phyloP scores from a whole-genome alignment of 2,797 vertebrate genomes.

The Bradypodion ventrale region DNA sequence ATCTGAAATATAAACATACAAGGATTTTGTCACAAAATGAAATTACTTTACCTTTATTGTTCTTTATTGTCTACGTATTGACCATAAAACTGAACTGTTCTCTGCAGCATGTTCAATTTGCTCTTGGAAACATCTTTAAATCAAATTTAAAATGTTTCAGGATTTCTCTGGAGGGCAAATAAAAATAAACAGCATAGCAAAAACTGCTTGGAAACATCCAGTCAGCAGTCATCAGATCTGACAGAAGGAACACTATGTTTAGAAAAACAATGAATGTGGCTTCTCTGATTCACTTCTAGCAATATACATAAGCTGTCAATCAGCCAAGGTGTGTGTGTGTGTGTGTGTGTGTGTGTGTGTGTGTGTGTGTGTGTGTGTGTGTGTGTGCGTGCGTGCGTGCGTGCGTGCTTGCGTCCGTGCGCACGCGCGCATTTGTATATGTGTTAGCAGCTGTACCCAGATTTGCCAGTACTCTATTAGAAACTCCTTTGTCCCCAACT shows the following conservation, averaged over 20 bases:
- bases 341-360: constrained; percentile 3
- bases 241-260: constrained; percentile 74
- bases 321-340: constrained; percentile 34
- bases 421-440: neutral
- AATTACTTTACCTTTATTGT: constrained; percentile 72
- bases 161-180: constrained; percentile 68
- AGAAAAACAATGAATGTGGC: constrained; percentile 66
- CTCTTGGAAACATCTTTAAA: constrained; percentile 68
- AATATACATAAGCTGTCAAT: constrained; percentile 59
- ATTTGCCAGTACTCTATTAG: neutral
- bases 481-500: too few species aligned
- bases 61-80: constrained; percentile 68
- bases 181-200: constrained; percentile 71
- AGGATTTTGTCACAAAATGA: constrained; percentile 63
- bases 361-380: constrained; percentile 6
- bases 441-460: neutral
- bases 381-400: too few species aligned
- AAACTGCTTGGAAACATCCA: constrained; percentile 63
- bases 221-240: constrained; percentile 72
- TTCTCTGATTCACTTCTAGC: constrained; percentile 38
- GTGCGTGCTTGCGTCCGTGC: too few species aligned
- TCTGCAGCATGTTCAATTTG: constrained; percentile 69
- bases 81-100: constrained; percentile 70
- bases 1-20: constrained; percentile 58
- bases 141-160: constrained; percentile 72